Evolutionary conservation across 2,888 invertebrate species (phyloP).

Genomic region (Hyposoter dolosus): DNA sequence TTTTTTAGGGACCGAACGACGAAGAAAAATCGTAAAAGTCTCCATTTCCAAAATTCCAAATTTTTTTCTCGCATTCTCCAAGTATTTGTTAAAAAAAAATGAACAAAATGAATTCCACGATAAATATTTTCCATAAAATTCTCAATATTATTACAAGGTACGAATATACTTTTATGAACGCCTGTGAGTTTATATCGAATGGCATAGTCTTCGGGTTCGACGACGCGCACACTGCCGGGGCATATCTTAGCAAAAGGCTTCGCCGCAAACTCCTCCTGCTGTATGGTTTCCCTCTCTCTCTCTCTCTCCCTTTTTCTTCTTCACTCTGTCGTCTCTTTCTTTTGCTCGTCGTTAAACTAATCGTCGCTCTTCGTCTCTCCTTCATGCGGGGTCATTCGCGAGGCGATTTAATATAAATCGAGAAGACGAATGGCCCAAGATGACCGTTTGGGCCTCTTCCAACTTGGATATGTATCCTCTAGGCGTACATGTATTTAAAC

Average conservation of each 20-base stretch:
- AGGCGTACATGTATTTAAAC: conserved; percentile 83
- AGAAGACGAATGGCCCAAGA: conserved; percentile 82
- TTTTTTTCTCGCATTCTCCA: not conserved
- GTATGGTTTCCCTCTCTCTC: not conserved
- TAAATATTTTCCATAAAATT: conserved; percentile 27
- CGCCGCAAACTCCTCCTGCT: conserved; percentile 36
- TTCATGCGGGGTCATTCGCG: conserved; percentile 76
- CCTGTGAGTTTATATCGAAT: conserved; percentile 28
- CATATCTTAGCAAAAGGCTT: conserved; percentile 49
- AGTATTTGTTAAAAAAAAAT: not conserved
- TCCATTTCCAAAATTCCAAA: not conserved
- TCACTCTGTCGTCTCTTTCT: conserved; percentile 1
- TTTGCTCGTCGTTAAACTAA: not conserved
- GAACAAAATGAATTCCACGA: not conserved
- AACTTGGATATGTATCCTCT: conserved; percentile 79
- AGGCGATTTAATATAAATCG: conserved; percentile 83
- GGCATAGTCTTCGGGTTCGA: conserved; percentile 20
- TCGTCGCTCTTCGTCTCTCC: conserved; percentile 29
- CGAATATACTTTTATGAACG: not conserved
- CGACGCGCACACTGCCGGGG: conserved; percentile 36
- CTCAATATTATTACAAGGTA: conserved; percentile 31
- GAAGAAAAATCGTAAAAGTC: conserved; percentile 1
- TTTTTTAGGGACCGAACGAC: not conserved
- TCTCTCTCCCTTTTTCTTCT: conserved; percentile 13
- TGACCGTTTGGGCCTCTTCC: conserved; percentile 77